These are phyloP conservation scores for Stomorhina lunata DNA, from an alignment of 2,888 invertebrate species.

Conservation along the genomic window DNA sequence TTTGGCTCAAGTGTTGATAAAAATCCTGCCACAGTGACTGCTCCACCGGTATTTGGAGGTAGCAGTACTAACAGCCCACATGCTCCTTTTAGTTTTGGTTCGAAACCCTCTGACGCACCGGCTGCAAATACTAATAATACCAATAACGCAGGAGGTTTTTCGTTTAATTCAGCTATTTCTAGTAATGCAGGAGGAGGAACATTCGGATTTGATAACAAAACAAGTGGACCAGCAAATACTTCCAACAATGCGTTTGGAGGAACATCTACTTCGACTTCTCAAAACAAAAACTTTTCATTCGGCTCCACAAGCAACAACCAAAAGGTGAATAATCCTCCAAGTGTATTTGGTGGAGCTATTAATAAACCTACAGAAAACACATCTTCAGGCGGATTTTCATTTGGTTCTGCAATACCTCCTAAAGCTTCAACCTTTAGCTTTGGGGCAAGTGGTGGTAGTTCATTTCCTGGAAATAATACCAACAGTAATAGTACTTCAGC, in stretches of 20 bases:
- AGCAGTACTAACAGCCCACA: neutral
- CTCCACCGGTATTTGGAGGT: conserved; percentile 37
- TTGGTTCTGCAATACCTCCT: conserved; percentile 35
- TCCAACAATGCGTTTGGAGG: conserved; percentile 1
- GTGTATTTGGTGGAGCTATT: conserved; percentile 68
- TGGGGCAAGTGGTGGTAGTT: conserved; percentile 42
- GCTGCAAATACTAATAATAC: neutral
- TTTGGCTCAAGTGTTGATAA: conserved; percentile 5
- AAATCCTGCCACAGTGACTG: neutral
- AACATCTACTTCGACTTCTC: conserved; percentile 9
- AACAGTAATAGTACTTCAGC: conserved; percentile 18
- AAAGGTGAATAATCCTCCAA: conserved; percentile 60
- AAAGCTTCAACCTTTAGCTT: conserved; percentile 62
- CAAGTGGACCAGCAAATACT: neutral
- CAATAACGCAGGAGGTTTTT: conserved; percentile 37
- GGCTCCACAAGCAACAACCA: conserved; percentile 49
- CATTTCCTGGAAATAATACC: conserved; percentile 1
- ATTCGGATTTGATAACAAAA: conserved; percentile 41
- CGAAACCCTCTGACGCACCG: neutral
- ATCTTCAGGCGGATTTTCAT: conserved; percentile 69
- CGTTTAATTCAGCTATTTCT: conserved; percentile 9
- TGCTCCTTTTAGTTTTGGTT: conserved; percentile 31
- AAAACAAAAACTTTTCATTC: conserved; percentile 70
- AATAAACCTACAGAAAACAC: conserved; percentile 61
- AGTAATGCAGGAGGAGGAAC: neutral